These are phyloP conservation scores for Gobiocypris rarus DNA, from an alignment of 2,113 vertebrate genomes.

Conservation along the genomic window DNA sequence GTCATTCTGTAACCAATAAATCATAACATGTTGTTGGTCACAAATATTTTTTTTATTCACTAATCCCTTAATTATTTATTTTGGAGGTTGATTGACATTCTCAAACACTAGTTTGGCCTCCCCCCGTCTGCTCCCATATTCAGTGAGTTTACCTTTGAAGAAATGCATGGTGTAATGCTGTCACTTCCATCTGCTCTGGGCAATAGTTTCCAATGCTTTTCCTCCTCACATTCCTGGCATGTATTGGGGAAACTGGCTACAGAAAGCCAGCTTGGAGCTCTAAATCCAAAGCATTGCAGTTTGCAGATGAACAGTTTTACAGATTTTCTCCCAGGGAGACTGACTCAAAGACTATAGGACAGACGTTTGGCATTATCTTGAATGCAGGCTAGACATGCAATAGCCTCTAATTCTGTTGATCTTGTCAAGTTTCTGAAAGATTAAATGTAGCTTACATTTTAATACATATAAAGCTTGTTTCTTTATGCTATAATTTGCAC, in stretches of 20 bases:
- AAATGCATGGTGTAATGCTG: constrained; percentile 42
- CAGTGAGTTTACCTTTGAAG: constrained; percentile 54
- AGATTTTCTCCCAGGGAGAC: constrained; percentile 23
- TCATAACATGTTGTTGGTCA: not conserved
- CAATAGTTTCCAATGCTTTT: constrained; percentile 29
- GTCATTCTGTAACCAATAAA: not conserved
- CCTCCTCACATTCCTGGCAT: constrained; percentile 45
- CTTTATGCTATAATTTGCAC: not conserved
- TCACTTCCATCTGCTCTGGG: constrained; percentile 32
- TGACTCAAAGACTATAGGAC: constrained; percentile 24
- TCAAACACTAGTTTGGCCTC: constrained; percentile 47
- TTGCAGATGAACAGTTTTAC: constrained; percentile 32
- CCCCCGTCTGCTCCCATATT: constrained; percentile 59
- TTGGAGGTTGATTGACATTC: constrained; percentile 39
- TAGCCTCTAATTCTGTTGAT: constrained; percentile 36
- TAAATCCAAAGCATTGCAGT: constrained; percentile 38
- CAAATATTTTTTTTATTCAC: not conserved
- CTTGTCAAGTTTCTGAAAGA: constrained; percentile 15
- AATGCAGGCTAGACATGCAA: constrained; percentile 30
- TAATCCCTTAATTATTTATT: constrained; percentile 24
- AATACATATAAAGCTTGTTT: constrained; percentile 16
- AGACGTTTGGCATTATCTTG: constrained; percentile 32
- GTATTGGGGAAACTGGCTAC: constrained; percentile 6
- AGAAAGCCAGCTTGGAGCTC: constrained; percentile 39
- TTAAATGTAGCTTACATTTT: constrained; percentile 38